Percentiles rank a stretch among this genome's conserved stretches.
Conservation (phyloP, 92 coral and sea anemone species). For the Epizoanthus illoricatus region DNA sequence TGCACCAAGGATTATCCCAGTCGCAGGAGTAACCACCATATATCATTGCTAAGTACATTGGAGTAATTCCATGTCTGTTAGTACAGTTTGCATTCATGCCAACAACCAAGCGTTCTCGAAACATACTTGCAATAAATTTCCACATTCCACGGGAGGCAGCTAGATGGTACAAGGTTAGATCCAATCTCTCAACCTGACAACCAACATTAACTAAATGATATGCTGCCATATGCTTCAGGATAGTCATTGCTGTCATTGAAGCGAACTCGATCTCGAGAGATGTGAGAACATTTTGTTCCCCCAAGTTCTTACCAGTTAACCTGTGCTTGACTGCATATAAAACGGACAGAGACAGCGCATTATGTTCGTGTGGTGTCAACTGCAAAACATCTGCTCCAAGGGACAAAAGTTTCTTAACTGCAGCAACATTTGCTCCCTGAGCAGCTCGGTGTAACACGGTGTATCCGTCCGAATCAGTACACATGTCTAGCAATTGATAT, state of each 20-base stretch:
- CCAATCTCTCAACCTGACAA: constrained; percentile 33
- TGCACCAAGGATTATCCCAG: constrained; percentile 56
- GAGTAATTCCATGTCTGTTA: constrained; percentile 62
- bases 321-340: constrained; percentile 29
- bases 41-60: constrained; percentile 66
- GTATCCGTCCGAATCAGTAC: constrained; percentile 60
- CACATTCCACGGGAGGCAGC: constrained; percentile 77
- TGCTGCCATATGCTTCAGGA: constrained; percentile 37
- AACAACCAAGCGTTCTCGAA: constrained; percentile 26
- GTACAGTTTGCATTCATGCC: constrained; percentile 58
- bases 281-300: not conserved
- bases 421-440: constrained; percentile 66
- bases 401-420: constrained; percentile 24
- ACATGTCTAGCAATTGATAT: constrained; percentile 37
- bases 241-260: constrained; percentile 28
- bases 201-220: constrained; percentile 4
- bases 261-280: constrained; percentile 51
- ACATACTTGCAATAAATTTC: constrained; percentile 38
- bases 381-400: constrained; percentile 39
- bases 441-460: constrained; percentile 63
- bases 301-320: not conserved
- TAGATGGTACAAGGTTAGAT: constrained; percentile 61
- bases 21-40: constrained; percentile 24
- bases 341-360: constrained; percentile 25
- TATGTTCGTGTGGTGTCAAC: constrained; percentile 15